phyloP scores from a whole-genome alignment of 2,888 invertebrate species.

The Dynastes hyllus region DNA sequence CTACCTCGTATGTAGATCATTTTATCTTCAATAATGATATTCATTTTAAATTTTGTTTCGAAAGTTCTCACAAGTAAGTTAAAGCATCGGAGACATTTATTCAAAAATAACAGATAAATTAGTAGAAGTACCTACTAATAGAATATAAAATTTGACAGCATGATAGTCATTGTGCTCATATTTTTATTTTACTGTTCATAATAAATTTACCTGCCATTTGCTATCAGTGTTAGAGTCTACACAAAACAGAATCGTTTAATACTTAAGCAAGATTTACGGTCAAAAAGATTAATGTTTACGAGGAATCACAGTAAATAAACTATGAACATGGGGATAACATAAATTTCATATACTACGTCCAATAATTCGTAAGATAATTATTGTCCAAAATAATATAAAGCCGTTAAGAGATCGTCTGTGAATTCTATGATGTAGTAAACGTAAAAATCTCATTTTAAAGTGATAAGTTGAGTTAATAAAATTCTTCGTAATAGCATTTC shows the following conservation, averaged over 20 bases:
- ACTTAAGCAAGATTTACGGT: not conserved
- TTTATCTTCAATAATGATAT: too few relatives aligned
- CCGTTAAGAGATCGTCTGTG: not conserved
- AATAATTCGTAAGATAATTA: not conserved
- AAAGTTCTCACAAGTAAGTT: too few relatives aligned
- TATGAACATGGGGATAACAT: not conserved
- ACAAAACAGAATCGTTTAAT: not conserved
- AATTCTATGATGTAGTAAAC: not conserved
- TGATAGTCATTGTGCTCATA: not conserved
- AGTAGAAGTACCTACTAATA: too few relatives aligned
- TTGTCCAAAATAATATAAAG: not conserved
- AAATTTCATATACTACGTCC: not conserved
- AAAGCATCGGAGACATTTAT: too few relatives aligned
- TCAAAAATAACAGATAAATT: too few relatives aligned
- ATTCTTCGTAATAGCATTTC: not conserved
- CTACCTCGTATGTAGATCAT: too few relatives aligned
- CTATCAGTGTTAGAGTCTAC: not conserved
- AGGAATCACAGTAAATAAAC: not conserved
- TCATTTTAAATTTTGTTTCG: too few relatives aligned
- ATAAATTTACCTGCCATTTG: not conserved
- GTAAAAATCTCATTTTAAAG: not conserved
- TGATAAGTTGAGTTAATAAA: not conserved
- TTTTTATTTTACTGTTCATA: not conserved
- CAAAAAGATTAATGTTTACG: conserved; percentile 5
- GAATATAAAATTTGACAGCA: too few relatives aligned